Evolutionary conservation across 2,888 invertebrate species (phyloP), one percentile per base, ranked within the genome.

Genomic region (Pherbina coryleti): DNA sequence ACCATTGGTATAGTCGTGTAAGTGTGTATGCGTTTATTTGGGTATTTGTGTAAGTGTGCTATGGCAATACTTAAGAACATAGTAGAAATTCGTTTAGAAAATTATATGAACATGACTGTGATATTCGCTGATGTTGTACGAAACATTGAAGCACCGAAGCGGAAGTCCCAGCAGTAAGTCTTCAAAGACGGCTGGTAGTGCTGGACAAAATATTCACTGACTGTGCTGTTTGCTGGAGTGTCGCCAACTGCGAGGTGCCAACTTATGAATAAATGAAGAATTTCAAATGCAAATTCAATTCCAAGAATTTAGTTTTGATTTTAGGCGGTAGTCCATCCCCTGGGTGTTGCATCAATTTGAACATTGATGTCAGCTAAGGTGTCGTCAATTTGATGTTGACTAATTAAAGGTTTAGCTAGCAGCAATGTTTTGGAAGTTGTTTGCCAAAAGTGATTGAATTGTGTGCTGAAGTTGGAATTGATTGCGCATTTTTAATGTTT

Each of bases 271-370:
- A 79, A 81, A 81, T 80, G 81, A 77, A 81, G 82, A 85, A 85
- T 86, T 85, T 83, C 83, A 84, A 85, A 86, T 86, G 86, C 85
- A 86, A 86, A 86, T 86, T 86, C 67, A 67, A 75, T 75, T 75
- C 67, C 66, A 25, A 22, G 75, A 75, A 75, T 44, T 72, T 67
- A 66, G 67, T 34, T 75, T 75, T 67, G 67, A 67, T 75, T 67
- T 75, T 53, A 67, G 60, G 11, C 73, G 51, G 31, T 28, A 14
- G 49, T 31, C 2, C 34, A 57, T 34, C 28, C 60, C 44, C 22
- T 2, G 57, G 72, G 44, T 60, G 57, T 72, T 73, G 57, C 62
- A 9, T 44, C 8, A 73, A 60, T 37, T 60, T 60, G 44, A 11
- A 31, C 72, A 72, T 37, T 73, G 44, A 64, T 17, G 9, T 64